phyloP scores from a whole-genome alignment of 2,797 vertebrate species.

The Bucorvus abyssinicus region DNA sequence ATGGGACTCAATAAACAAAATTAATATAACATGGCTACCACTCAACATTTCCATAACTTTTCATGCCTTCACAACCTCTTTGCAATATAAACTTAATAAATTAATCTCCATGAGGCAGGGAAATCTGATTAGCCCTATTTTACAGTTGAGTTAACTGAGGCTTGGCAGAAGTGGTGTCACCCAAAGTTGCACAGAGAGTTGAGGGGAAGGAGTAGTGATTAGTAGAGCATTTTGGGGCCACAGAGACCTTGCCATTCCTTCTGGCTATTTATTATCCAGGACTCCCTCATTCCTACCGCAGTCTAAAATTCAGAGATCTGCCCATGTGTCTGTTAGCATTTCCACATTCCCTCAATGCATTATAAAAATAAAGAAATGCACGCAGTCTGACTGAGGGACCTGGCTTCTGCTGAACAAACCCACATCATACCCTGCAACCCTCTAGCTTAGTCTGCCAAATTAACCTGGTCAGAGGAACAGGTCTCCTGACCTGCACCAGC shows the following conservation, averaged over 20 bases:
- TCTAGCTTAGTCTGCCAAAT: neutral
- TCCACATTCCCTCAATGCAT: neutral
- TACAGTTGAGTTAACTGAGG: conserved; percentile 40
- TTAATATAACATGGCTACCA: conserved; percentile 33
- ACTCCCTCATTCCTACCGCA: neutral
- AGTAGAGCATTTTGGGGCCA: neutral
- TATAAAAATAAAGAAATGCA: neutral
- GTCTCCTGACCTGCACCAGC: neutral
- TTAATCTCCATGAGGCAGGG: conserved; percentile 29
- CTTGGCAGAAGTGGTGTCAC: conserved; percentile 25
- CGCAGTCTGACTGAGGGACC: neutral
- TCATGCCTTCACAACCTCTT: neutral
- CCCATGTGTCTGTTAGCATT: neutral
- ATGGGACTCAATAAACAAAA: conserved; percentile 52
- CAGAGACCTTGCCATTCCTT: neutral
- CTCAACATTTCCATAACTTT: conserved; percentile 31
- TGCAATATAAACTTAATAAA: conserved; percentile 43
- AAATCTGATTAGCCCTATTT: conserved; percentile 54
- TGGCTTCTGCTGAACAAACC: neutral
- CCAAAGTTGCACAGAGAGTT: neutral
- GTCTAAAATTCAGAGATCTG: neutral
- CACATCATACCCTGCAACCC: neutral
- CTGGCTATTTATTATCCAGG: neutral
- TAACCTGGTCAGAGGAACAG: neutral
- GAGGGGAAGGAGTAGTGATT: neutral